Evolutionary conservation across 2,113 vertebrate genomes (phyloP), one percentile per base, ranked within the genome.

Genomic region (Brachypteracias leptosomus): DNA sequence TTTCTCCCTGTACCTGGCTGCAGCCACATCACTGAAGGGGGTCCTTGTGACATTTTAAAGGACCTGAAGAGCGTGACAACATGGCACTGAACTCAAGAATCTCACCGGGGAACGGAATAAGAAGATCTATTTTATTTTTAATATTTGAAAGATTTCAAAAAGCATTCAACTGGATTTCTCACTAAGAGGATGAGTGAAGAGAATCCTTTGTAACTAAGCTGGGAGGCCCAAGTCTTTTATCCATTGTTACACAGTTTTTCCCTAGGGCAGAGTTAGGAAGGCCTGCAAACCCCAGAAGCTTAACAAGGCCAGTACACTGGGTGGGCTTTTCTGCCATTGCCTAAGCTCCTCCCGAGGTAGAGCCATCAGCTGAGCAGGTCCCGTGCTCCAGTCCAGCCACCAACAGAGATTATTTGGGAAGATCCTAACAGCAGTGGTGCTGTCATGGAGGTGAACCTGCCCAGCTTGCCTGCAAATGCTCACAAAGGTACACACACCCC

Each of bases 111-210:
- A 82, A 81, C 21, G 4, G 66, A 91, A 92, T 95, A 95, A 96
- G 88, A 96, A 95, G 74, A 70, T 52, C 91, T 90, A 90, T 97
- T 95, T 95, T 77, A 88, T 96, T 96, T 96, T 93, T 89, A 97
- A 95, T 94, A 92, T 94, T 96, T 96, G 76, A 95, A 96, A 96
- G 87, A 72, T 93, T 83, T 85, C 82, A 92, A 90, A 96, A 96
- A 95, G 79, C 92, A 94, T 97, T 97, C 97, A 97, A 96, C 93
- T 96, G 92, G 92, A 97, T 97, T 97, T 96, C 93, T 98, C 92
- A 91, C 95, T 89, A 93, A 96, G 88, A 97, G 93, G 85, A 97
- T 92, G 90, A 96, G 79, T 95, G 78, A 72, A 95, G 85, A 93
- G 87, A 91, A 91, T 93, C 57, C 88, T 87, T 94, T 94, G 90